phyloP scores from a whole-genome alignment of 2,797 vertebrate species.

The Etheostoma nigrum region DNA sequence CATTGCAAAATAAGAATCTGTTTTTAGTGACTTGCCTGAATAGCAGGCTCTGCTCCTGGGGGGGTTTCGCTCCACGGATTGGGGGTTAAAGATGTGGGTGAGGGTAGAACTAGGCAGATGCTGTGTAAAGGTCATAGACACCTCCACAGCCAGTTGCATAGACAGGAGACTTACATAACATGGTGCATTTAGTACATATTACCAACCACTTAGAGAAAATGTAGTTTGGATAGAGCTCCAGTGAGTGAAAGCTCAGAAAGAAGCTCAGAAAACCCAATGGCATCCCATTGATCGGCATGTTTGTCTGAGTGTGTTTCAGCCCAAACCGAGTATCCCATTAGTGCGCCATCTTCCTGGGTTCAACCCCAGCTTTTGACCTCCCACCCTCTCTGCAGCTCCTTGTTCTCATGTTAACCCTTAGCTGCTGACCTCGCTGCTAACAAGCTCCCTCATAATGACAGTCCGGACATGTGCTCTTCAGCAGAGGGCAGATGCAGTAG shows the following conservation, averaged over 20 bases:
- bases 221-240: not conserved
- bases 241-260: conserved; percentile 2
- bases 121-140: conserved; percentile 51
- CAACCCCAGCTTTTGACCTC: conserved; percentile 49
- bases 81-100: conserved; percentile 59
- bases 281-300: not conserved
- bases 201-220: conserved; percentile 16
- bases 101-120: conserved; percentile 28
- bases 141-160: conserved; percentile 25
- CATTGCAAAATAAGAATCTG: too few species aligned
- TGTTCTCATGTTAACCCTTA: conserved; percentile 48
- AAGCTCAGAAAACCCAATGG: not conserved
- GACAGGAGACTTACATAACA: conserved; percentile 16
- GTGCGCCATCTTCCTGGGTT: not conserved
- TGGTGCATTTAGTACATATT: conserved; percentile 13
- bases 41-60: conserved; percentile 22
- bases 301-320: conserved; percentile 12
- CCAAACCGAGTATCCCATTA: conserved; percentile 43
- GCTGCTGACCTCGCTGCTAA: conserved; percentile 55
- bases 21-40: too few species aligned
- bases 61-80: conserved; percentile 29
- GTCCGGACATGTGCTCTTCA: conserved; percentile 46
- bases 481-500: conserved; percentile 41
- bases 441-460: conserved; percentile 49
- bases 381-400: conserved; percentile 16